Base-by-base conservation (phyloP, 2,113 vertebrate species). In the Triplophysa rosa region DNA sequence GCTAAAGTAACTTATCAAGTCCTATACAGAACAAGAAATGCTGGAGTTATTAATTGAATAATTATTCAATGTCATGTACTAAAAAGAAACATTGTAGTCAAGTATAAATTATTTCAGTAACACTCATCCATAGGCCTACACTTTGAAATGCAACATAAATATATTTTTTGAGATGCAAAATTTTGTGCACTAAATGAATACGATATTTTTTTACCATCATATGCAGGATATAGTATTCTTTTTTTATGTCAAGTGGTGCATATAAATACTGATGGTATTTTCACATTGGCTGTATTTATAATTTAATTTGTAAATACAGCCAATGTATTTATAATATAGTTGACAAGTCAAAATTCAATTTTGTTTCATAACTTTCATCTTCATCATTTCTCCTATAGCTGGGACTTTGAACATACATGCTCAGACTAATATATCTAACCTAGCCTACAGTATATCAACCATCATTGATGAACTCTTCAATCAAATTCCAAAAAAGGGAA, bases 31-130 rank as follows among this genome's bases (percentile, higher is more conserved):
- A 75, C 19, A 73, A 45, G 10, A 45, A 40, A 29, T 64, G 19
- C 10, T 73, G n/a, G 17, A 54, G 33, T 8, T 45, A 12, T 54
- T 80, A 85, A 81, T 79, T 82, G 74, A 78, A 75, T 59, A 73
- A 80, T 83, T 79, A 82, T 16, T 86, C 82, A 86, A 17, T 77
- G 84, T 77, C 82, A 80, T 69, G 40, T 23, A 16, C 37, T 69
- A 10, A 70, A 68, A 66, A 56, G 6, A 65, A 59, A 29, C 21
- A 58, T 17, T 78, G 16, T 17, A 54, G 49, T 78, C 8, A 37
- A 14, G 8, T 17, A 54, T 11, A 45, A 73, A 54, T 16, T 33
- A 76, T n/a, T 49, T 29, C 24, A 21, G 26, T 64, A 72, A 42
- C 33, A 7, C 1, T 37, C 33, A 37, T 37, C 33, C 33, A 37